These are phyloP conservation scores for Smutsia temminckii DNA, from an alignment of 2,797 vertebrate species.

Conservation along the genomic window DNA sequence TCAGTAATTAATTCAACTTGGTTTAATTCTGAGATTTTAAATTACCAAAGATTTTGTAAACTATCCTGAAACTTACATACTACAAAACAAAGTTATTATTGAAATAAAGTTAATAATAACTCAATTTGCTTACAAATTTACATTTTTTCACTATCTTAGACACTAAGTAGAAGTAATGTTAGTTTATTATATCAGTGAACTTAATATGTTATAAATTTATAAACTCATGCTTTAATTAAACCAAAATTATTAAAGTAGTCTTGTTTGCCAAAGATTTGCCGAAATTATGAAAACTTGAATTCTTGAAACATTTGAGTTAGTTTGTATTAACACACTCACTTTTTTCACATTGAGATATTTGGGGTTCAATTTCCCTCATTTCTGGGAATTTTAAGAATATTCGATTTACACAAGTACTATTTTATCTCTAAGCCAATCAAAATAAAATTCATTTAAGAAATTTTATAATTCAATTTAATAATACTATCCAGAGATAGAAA, in stretches of 20 bases:
- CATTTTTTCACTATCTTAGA: too few species aligned
- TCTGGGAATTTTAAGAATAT: not conserved
- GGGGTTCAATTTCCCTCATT: not conserved
- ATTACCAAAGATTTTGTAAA: too few species aligned
- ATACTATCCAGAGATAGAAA: not conserved
- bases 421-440: not conserved
- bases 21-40: not conserved
- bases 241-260: not conserved
- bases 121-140: too few species aligned
- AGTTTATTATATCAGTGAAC: too few species aligned
- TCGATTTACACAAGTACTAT: not conserved
- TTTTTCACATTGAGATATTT: slow-evolving; percentile 26
- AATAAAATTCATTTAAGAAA: not conserved
- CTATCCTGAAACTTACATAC: too few species aligned
- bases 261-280: not conserved
- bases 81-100: too few species aligned
- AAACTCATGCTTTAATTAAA: not conserved
- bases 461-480: slow-evolving; percentile 5
- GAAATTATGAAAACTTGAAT: not conserved
- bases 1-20: not conserved
- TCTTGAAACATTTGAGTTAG: slow-evolving; percentile 17
- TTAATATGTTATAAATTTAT: too few species aligned
- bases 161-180: too few species aligned
- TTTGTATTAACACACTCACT: not conserved
- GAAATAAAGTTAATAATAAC: too few species aligned